A percentile compares a stretch with the other conserved stretches of the same genome.
Conservation (phyloP, 1,140 invertebrate genomes). For the Drosophila rhopaloa region DNA sequence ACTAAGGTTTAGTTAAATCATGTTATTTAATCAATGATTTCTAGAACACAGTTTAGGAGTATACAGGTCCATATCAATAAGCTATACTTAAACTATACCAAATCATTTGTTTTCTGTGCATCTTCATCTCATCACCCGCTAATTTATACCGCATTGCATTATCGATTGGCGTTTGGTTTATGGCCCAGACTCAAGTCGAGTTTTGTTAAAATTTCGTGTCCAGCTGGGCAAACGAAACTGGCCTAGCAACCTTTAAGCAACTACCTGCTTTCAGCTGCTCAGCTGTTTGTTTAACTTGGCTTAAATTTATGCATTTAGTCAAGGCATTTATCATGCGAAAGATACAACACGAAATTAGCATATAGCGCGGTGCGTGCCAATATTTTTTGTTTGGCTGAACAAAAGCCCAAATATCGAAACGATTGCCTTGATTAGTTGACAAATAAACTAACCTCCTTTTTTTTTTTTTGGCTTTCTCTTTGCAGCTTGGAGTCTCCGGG, state of each 20-base stretch:
- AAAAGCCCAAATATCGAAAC: conserved; percentile 26
- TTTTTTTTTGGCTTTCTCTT: conserved; percentile 58
- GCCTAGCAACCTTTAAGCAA: conserved; percentile 37
- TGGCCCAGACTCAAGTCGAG: conserved; percentile 21
- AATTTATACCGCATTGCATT: conserved; percentile 53
- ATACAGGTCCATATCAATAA: too few relatives aligned
- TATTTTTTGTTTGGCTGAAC: conserved; percentile 40
- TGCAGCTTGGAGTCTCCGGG: conserved; percentile 40
- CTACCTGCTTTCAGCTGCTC: conserved; percentile 40
- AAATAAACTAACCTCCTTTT: conserved; percentile 43
- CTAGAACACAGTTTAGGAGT: too few relatives aligned
- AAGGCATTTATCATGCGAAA: conserved; percentile 59
- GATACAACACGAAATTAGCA: conserved; percentile 48
- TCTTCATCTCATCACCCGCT: conserved; percentile 35
- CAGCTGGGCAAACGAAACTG: conserved; percentile 49
- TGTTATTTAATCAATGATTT: too few relatives aligned
- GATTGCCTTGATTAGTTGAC: conserved; percentile 49
- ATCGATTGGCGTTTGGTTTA: conserved; percentile 44
- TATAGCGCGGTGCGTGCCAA: conserved; percentile 50
- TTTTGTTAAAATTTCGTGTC: conserved; percentile 15
- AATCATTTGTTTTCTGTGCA: conserved; percentile 6
- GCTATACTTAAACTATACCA: neutral
- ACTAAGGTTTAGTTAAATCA: too few relatives aligned
- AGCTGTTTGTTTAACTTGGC: conserved; percentile 34
- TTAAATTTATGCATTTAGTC: conserved; percentile 59